Evolutionary conservation across 2,888 invertebrate genomes (phyloP).

Genomic region (Pharmacophagus antenor): DNA sequence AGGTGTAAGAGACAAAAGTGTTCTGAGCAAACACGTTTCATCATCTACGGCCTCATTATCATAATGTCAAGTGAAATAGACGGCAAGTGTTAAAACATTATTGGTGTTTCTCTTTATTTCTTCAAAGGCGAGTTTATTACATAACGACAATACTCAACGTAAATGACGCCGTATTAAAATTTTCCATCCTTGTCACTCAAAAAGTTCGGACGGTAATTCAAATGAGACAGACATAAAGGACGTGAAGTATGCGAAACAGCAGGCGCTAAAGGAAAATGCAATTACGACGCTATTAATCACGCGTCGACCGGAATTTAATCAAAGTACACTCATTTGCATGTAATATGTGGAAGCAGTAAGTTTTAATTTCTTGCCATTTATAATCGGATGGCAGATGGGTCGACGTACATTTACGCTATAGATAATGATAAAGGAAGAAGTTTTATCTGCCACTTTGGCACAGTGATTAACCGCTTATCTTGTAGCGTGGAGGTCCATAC

Average conservation of each 20-base stretch:
- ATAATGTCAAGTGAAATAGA: too few relatives aligned
- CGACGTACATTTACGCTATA: neutral
- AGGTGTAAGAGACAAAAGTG: too few relatives aligned
- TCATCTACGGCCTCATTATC: too few relatives aligned
- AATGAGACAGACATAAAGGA: neutral
- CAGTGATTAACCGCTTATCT: too few relatives aligned
- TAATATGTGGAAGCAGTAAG: conserved; percentile 8
- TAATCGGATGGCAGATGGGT: neutral
- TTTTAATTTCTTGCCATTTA: neutral
- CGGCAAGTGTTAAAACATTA: too few relatives aligned
- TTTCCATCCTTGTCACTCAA: neutral
- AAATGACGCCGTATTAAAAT: neutral
- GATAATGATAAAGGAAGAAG: too few relatives aligned
- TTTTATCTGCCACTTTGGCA: too few relatives aligned
- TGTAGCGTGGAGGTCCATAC: too few relatives aligned
- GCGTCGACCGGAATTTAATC: conserved; percentile 16
- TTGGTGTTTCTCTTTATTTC: too few relatives aligned
- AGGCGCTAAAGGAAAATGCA: conserved; percentile 9
- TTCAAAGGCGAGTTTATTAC: too few relatives aligned
- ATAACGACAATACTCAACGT: too few relatives aligned
- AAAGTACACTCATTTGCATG: conserved; percentile 16
- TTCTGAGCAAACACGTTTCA: too few relatives aligned
- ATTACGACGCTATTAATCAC: conserved; percentile 20
- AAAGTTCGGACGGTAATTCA: neutral
- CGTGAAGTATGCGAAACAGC: conserved; percentile 9